These are phyloP conservation scores for Calycopis cecrops DNA, from an alignment of 1,140 invertebrate species.

Conservation along the genomic window DNA sequence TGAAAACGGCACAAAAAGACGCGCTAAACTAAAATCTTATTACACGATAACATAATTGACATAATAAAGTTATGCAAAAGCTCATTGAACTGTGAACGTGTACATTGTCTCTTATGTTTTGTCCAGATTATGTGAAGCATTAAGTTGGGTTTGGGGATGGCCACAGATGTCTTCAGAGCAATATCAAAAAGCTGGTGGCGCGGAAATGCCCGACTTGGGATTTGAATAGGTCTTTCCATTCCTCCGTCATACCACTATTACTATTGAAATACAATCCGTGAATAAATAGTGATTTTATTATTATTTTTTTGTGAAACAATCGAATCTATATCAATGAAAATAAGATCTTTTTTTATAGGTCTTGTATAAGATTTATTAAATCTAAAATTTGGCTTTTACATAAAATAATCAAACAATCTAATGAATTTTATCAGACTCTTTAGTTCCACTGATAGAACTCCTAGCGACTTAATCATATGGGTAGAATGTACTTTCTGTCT, in stretches of 20 bases:
- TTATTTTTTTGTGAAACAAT: not conserved
- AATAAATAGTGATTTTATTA: not conserved
- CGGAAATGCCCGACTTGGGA: conserved; percentile 20
- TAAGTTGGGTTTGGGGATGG: conserved; percentile 47
- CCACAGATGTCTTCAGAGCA: conserved; percentile 43
- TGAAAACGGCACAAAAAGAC: too few relatives aligned
- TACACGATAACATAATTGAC: not conserved
- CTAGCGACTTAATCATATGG: too few relatives aligned
- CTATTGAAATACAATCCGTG: conserved; percentile 17
- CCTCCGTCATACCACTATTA: not conserved
- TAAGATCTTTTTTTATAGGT: not conserved
- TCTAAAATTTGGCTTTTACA: too few relatives aligned
- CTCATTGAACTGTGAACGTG: not conserved
- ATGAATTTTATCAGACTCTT: too few relatives aligned
- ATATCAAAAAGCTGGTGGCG: conserved; percentile 23
- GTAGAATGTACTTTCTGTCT: too few relatives aligned
- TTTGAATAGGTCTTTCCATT: conserved; percentile 35
- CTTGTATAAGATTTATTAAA: too few relatives aligned
- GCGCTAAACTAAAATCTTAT: too few relatives aligned
- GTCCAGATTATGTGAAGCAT: conserved; percentile 45
- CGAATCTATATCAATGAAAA: not conserved
- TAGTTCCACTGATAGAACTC: too few relatives aligned
- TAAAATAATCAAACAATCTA: too few relatives aligned
- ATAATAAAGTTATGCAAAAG: conserved; percentile 1
- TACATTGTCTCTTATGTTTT: conserved; percentile 3